Base-by-base conservation (phyloP, 2,888 invertebrate species). In the Cephonodes hylas region DNA sequence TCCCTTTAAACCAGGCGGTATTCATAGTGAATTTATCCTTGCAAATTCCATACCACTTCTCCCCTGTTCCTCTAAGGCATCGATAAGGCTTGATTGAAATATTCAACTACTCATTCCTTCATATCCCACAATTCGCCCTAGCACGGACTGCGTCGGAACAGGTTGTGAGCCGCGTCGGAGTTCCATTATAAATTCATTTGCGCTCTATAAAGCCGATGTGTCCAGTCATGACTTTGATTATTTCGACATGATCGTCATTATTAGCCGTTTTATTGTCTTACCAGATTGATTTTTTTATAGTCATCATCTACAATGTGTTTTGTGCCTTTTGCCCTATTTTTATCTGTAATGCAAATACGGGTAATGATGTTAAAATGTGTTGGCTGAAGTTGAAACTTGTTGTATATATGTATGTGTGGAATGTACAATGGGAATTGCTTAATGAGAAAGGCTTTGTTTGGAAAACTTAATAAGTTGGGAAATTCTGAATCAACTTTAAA, bases 181-280 rank as follows among this genome's bases (percentile, higher is more conserved):
- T 77, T 79, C 78, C 83, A 85, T 85, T 85, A 84, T 84, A 85
- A 84, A 85, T 85, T 87, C 84, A 88, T 89, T 86, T 86, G 86
- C 86, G 80, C 76, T 71, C 48, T 74, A 69, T 69, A 70, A 73
- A 70, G 71, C 67, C 77, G 76, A 80, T 79, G 73, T 81, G 86
- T 86, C 74, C 72, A 80, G 87, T 88, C 88, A 88, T 87, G 86
- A 80, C 79, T 83, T 80, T 82, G 79, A 88, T 87, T 84, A 85
- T 84, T n/a, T 81, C 76, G 70, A 76, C 73, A 70, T 79, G 81
- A 79, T 79, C 74, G 80, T 84, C 75, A 79, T 83, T 83, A 85
- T 80, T 80, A 81, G 74, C 78, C 75, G 74, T 80, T 81, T 83
- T 82, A 88, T 87, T 88, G 88, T 88, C 83, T 86, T 77, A 77